Evolutionary conservation across 2,888 invertebrate species (phyloP), one percentile per base, ranked within the genome.

Genomic region (Pristionchus fissidentatus): DNA sequence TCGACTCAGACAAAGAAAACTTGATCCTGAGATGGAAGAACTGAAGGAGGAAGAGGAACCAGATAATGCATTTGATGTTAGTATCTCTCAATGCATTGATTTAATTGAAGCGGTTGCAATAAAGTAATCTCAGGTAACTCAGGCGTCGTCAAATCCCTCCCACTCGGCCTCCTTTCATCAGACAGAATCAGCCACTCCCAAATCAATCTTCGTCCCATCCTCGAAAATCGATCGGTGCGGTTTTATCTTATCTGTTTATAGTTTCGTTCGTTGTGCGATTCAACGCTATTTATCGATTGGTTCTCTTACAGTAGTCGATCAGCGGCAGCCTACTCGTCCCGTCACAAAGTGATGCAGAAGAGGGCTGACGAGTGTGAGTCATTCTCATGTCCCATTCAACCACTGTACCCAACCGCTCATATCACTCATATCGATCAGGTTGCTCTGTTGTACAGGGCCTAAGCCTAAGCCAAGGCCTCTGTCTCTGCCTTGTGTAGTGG

Each of bases 1-100:
- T 38, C 49, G 83, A 70, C 38, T 83, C 13, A 15, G 81, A 66
- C 32, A 79, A 26, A 57, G 62, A 35, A 79, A 26, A 29, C 5
- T 38, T n/a, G 79, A 79, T 15, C 55, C 38, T 62, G 80, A 81
- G 32, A 81, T 81, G 80, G 80, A 62, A 62, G 80, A 81, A 62
- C 13, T 81, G 29, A 60, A 46, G n/a, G 80, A 81, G n/a, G 80
- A 81, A n/a, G 80, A 81, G 43, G 80, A 81, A 41, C 43, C n/a
- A 32, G 80, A 81, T 5, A 60, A 62, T 46, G 55, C 78, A 10
- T 32, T 75, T 4, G 78, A 78, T 38, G 78, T n/a, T 52, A 22
- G 4, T 1, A 43, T 32, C 1, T 60, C n/a, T n/a, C n/a, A n/a
- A n/a, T n/a, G n/a, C n/a, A n/a, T n/a, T n/a, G n/a, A n/a, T 32